Conservation (phyloP, 2,113 vertebrate species). For the Rhipidura dahli region DNA sequence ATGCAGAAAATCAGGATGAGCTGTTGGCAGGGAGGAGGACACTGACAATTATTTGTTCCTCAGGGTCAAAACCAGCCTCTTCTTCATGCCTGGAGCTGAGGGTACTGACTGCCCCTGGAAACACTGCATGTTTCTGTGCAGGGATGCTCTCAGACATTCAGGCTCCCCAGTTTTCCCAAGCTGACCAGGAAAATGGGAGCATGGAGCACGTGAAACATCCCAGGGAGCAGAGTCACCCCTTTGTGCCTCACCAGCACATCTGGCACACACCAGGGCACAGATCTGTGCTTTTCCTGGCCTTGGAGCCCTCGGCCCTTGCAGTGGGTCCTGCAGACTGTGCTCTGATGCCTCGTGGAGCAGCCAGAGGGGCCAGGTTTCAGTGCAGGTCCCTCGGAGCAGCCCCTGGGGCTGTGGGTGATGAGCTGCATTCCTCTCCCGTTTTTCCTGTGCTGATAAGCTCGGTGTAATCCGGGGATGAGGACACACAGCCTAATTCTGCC, state of each 20-base stretch:
- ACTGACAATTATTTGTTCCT: background rate
- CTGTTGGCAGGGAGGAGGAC: background rate
- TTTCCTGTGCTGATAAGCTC: background rate
- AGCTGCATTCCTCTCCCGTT: background rate
- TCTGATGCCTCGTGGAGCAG: background rate
- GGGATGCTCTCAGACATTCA: background rate
- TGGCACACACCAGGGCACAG: background rate
- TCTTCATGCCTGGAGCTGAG: background rate
- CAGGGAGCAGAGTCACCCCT: background rate
- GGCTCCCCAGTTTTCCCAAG: background rate
- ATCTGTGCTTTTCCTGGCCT: background rate
- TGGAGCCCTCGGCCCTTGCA: background rate
- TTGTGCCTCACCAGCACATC: background rate
- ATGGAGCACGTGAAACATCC: background rate
- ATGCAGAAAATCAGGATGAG: background rate
- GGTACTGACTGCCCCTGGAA: background rate
- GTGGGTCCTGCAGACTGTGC: background rate
- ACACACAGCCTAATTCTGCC: conserved; percentile 1
- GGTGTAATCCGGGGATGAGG: background rate
- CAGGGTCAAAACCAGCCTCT: background rate
- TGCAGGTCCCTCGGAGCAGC: background rate
- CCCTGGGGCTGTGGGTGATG: background rate
- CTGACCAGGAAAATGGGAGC: background rate
- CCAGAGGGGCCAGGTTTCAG: background rate
- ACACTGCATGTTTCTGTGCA: background rate